Base-by-base conservation (phyloP, 1,140 invertebrate species). In the Araneus ventricosus region DNA sequence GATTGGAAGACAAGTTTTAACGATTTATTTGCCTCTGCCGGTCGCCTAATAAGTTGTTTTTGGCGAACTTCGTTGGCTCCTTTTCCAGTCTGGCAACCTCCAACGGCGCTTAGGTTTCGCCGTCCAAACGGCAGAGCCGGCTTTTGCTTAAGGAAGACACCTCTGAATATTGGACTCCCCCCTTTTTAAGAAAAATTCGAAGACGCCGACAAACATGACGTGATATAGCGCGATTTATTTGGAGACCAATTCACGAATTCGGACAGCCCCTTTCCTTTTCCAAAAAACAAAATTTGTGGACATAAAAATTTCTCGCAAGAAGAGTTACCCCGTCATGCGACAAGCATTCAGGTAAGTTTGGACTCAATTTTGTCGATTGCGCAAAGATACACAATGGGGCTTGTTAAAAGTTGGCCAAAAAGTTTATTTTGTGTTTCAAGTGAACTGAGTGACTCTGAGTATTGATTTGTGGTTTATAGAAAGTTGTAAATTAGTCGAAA, bases 191-290 rank as follows among this genome's bases (percentile, higher is more conserved):
- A 88, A 87, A 75, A 84, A 39, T 90, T 90, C 45, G 10, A 88
- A 93, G 70, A 88, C 8, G 52, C 22, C 52, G 59, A 92, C 24
- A 39, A 93, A 87, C 84, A 93, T 93, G 91, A 93, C 91, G 91
- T 93, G 91, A 93, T 34, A 67, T 88, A 63, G 86, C 84, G 91
- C 79, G 91, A 93, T 30, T 84, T 24, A 79, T 79, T 63, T 10
- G n/a, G 7, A 45, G 24, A 79, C 34, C 86, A 37, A 80, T 20
- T 57, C 57, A 52, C 45, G 88, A 67, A 27, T 52, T 59, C 63
- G 88, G 88, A 90, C 67, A 37, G n/a, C 37, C 39, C 70, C 67
- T 24, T 63, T 39, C 52, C 34, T 4, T 61, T 63, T 24, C 85
- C 34, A 27, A 67, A 41, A 67, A 24, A 4, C 1, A 67, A 20